Evolutionary conservation across 1,140 invertebrate species (phyloP).

Genomic region (Centruroides vittatus): DNA sequence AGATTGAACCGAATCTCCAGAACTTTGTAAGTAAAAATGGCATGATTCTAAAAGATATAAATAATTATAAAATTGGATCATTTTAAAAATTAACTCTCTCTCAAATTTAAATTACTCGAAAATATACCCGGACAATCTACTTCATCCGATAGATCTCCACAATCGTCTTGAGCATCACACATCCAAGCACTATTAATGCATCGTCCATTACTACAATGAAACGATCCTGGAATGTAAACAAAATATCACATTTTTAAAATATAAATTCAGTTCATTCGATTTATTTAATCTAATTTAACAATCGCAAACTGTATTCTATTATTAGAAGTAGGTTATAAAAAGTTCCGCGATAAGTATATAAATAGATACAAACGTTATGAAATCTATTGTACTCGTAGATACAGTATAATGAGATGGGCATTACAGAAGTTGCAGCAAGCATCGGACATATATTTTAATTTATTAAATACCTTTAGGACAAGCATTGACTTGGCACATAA

Average conservation of each 20-base stretch:
- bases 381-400: too few relatives aligned
- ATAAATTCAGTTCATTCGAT: background rate
- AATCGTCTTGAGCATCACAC: constrained; percentile 86
- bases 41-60: constrained; percentile 41
- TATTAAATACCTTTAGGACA: constrained; percentile 60
- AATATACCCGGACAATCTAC: constrained; percentile 54
- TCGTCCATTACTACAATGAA: constrained; percentile 81
- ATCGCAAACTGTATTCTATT: too few relatives aligned
- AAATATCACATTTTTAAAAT: background rate
- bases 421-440: too few relatives aligned
- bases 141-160: constrained; percentile 81
- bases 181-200: constrained; percentile 76
- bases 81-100: background rate
- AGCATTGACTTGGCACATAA: constrained; percentile 81
- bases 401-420: too few relatives aligned
- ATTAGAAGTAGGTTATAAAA: background rate
- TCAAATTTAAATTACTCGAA: background rate
- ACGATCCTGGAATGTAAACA: constrained; percentile 44
- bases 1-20: constrained; percentile 83
- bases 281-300: too few relatives aligned
- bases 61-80: background rate
- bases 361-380: too few relatives aligned
- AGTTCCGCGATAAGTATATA: too few relatives aligned
- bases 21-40: constrained; percentile 68
- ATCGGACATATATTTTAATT: too few relatives aligned